Evolutionary conservation across 2,888 invertebrate species (phyloP).

Genomic region (Chouioia cunea): DNA sequence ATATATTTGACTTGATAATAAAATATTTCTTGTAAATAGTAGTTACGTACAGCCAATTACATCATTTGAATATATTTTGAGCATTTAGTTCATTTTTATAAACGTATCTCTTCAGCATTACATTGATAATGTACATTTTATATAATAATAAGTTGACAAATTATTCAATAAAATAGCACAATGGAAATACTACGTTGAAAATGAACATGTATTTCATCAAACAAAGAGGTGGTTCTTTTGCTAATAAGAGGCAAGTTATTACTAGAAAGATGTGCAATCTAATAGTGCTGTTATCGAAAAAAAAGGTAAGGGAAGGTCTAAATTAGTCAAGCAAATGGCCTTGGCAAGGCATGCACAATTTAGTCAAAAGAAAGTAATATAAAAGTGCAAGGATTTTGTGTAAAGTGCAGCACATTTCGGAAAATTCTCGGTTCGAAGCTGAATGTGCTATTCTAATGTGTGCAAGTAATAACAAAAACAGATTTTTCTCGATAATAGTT

Average conservation of each 20-base stretch:
- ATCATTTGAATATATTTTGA: too few relatives aligned
- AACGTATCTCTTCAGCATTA: too few relatives aligned
- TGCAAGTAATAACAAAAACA: constrained; percentile 38
- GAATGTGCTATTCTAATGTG: constrained; percentile 46
- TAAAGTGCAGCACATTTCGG: constrained; percentile 46
- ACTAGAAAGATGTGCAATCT: constrained; percentile 44
- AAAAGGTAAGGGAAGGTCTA: constrained; percentile 49
- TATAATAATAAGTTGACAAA: too few relatives aligned
- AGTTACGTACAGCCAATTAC: too few relatives aligned
- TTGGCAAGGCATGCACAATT: constrained; percentile 54
- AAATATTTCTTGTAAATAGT: too few relatives aligned
- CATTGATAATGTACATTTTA: too few relatives aligned
- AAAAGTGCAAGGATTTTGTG: constrained; percentile 45
- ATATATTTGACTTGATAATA: too few relatives aligned
- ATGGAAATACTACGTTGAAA: constrained; percentile 40
- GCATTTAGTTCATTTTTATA: too few relatives aligned
- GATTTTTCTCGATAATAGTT: neutral
- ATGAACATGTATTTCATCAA: constrained; percentile 36
- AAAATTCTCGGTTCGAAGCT: constrained; percentile 42
- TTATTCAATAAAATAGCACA: too few relatives aligned
- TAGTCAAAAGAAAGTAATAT: constrained; percentile 35
- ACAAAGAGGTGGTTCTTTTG: constrained; percentile 6
- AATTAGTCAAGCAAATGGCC: constrained; percentile 55
- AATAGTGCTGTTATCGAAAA: constrained; percentile 50
- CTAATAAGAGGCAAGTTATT: constrained; percentile 50